Base-by-base conservation (phyloP, 2,113 vertebrate genomes). In the Rhineura floridana region DNA sequence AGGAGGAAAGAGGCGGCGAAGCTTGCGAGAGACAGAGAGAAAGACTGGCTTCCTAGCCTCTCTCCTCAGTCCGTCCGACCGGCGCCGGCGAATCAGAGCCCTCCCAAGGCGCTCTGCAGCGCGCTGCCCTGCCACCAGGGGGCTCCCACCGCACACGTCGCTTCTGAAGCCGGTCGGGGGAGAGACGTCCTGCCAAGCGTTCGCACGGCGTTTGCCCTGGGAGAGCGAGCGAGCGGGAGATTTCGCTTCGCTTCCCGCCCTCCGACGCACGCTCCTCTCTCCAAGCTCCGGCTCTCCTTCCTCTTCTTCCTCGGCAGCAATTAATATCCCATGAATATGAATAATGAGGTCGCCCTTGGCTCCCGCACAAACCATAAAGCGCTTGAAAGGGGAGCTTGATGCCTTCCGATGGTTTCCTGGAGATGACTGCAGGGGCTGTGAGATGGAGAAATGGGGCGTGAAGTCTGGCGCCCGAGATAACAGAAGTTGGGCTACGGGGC, bases 61-160 rank as follows among this genome's bases (percentile, higher is more conserved):
- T 87, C 77, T 83, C 52, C 77, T 83, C 52, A 28, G 0, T 62
- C 28, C 33, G 28, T 3, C 44, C 21, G 70, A n/a, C 1, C 0
- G 62, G 1, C n/a, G 88, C 80, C 89, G 92, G 90, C 81, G 48
- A 91, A 90, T 91, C 55, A 67, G 62, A 88, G 81, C n/a, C 30
- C 83, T 59, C 89, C 89, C 80, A 10, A 72, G 90, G 92, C 81
- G 76, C 87, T 3, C 88, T 67, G 85, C 82, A 13, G 42, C 69
- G 92, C 93, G 46, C 81, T 88, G 87, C 90, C 88, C 94, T 50
- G 87, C 93, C 95, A 12, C 93, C 44, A 89, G 94, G 90, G 93
- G 92, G 88, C 92, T 79, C 91, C 88, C 83, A 36, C 42, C 73
- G 59, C 65, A 52, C 15, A 81, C 39, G 5, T 83, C 50, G 52